Percentiles rank a stretch among this genome's conserved stretches.
Evolutionary conservation across 2,888 invertebrate species (phyloP).

Genomic region (Ormia ochracea): DNA sequence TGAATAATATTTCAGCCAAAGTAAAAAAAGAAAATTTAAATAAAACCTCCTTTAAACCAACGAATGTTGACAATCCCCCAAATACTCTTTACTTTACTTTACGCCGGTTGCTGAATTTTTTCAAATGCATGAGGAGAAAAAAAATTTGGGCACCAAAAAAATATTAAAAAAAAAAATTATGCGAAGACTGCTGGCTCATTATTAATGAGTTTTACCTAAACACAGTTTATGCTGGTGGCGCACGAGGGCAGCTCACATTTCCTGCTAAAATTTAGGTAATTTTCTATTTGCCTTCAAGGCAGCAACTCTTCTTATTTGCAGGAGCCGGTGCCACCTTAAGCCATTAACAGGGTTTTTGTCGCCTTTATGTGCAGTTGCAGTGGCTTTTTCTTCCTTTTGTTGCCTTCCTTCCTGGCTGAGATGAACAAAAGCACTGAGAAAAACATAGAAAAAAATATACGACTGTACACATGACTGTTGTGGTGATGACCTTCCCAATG

Average conservation of each 20-base stretch:
- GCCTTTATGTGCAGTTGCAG: slow-evolving; percentile 4
- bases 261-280: not conserved
- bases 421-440: too few relatives aligned
- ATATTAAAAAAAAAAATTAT: not conserved
- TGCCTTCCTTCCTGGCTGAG: slow-evolving; percentile 14
- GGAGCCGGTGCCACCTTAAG: not conserved
- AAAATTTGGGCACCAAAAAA: not conserved
- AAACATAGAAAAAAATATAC: not conserved
- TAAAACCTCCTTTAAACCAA: not conserved
- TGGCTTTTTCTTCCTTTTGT: not conserved
- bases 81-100: slow-evolving; percentile 34
- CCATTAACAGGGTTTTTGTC: slow-evolving; percentile 20
- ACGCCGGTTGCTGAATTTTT: not conserved
- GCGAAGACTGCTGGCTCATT: slow-evolving; percentile 55
- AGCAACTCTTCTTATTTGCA: not conserved
- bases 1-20: not conserved
- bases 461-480: slow-evolving; percentile 51
- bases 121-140: not conserved
- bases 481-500: slow-evolving; percentile 62
- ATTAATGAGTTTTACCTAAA: slow-evolving; percentile 56
- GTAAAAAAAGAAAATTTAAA: not conserved
- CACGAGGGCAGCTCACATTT: not conserved
- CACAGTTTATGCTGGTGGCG: slow-evolving; percentile 10
- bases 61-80: slow-evolving; percentile 48
- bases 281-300: not conserved